These are phyloP conservation scores for Cephus pulcher DNA, from an alignment of 2,888 invertebrate genomes.

Conservation along the genomic window DNA sequence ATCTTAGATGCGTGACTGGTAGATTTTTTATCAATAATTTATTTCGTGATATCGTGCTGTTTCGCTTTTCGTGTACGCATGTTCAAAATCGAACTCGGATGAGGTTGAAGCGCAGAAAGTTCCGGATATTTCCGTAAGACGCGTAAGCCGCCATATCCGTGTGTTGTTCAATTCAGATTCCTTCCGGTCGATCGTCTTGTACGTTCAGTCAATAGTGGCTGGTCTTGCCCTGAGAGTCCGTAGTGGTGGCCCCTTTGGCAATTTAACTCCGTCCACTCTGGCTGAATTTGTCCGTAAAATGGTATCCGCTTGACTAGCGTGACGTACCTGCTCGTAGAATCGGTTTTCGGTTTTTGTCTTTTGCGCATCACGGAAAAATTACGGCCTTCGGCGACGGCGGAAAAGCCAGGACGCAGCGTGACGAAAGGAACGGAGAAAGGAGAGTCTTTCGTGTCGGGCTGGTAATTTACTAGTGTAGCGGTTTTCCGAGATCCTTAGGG, in stretches of 20 bases:
- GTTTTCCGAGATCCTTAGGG: conserved; percentile 22
- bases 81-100: not conserved
- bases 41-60: not conserved
- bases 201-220: not conserved
- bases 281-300: not conserved
- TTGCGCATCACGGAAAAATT: conserved; percentile 15
- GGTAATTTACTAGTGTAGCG: conserved; percentile 30
- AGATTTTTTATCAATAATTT: not conserved
- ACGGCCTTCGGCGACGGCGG: conserved; percentile 3
- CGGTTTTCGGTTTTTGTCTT: not conserved
- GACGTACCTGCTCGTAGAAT: not conserved
- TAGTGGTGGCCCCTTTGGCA: not conserved
- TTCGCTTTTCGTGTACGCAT: not conserved
- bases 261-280: not conserved
- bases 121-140: not conserved
- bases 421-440: not conserved
- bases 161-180: not conserved
- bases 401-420: not conserved
- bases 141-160: not conserved
- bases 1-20: not conserved
- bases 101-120: not conserved
- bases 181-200: not conserved
- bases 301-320: not conserved
- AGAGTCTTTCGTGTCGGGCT: not conserved
- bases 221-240: not conserved